A percentile compares a stretch with the other conserved stretches of the same genome.
phyloP scores from a whole-genome alignment of 2,113 vertebrate species.

The Ailuropoda melanoleuca region DNA sequence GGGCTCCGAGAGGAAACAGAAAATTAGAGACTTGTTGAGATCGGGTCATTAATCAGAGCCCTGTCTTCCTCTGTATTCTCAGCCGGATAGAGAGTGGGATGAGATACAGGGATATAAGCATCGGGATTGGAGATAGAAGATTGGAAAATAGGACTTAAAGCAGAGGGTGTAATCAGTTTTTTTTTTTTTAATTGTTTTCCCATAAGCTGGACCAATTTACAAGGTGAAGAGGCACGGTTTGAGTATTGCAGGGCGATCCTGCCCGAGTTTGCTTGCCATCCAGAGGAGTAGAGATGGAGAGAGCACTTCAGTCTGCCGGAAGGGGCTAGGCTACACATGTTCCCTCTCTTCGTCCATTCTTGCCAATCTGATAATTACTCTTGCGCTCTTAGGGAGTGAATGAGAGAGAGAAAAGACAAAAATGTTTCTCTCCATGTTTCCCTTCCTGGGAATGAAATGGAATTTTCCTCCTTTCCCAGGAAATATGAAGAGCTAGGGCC shows the following conservation, averaged over 20 bases:
- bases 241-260: not conserved
- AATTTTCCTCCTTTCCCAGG: not conserved
- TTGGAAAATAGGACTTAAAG: not conserved
- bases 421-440: not conserved
- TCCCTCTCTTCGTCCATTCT: not conserved
- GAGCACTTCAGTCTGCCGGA: not conserved
- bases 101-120: not conserved
- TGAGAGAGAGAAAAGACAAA: not conserved
- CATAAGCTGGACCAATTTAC: not conserved
- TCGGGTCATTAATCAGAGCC: not conserved
- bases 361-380: not conserved
- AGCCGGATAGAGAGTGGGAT: not conserved
- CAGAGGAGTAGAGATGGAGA: too few relatives aligned
- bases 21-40: not conserved
- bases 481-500: not conserved
- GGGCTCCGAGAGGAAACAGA: not conserved
- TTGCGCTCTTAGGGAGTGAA: not conserved
- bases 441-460: not conserved
- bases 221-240: not conserved
- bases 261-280: accelerated
- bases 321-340: accelerated
- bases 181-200: not conserved
- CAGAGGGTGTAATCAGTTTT: not conserved
- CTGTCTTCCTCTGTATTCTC: not conserved
- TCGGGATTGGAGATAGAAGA: not conserved